Evolutionary conservation across 2,888 invertebrate species (phyloP).

Genomic region (Tridacna gigas): DNA sequence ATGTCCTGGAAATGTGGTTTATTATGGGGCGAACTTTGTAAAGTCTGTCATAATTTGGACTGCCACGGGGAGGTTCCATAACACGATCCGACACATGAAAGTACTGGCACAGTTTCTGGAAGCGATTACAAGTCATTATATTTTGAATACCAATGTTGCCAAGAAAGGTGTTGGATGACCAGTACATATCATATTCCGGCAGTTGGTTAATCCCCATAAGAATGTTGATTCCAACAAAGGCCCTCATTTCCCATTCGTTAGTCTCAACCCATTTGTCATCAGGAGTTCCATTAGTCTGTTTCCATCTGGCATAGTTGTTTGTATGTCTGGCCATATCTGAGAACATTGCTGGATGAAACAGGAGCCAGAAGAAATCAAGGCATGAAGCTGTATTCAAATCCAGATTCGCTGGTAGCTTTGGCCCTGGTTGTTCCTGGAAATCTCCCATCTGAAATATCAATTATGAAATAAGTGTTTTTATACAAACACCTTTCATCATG

Average conservation of each 20-base stretch:
- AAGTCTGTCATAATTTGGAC: not conserved
- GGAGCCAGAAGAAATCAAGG: too few relatives aligned
- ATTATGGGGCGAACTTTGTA: not conserved
- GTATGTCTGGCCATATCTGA: too few relatives aligned
- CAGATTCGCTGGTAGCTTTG: too few relatives aligned
- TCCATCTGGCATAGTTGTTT: too few relatives aligned
- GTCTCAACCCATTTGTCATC: too few relatives aligned
- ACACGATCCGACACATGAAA: not conserved
- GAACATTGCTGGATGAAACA: too few relatives aligned
- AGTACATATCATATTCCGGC: constrained; percentile 36
- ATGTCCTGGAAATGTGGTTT: not conserved
- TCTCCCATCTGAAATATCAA: too few relatives aligned
- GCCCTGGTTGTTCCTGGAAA: too few relatives aligned
- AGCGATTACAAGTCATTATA: constrained; percentile 1
- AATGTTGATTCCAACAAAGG: constrained; percentile 28
- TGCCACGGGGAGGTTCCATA: not conserved
- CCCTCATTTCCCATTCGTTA: not conserved
- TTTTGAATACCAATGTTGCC: constrained; percentile 22
- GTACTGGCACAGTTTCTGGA: not conserved
- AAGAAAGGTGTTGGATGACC: constrained; percentile 29
- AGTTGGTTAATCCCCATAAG: constrained; percentile 41
- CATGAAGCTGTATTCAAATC: too few relatives aligned
- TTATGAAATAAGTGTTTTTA: too few relatives aligned
- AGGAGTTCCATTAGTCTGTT: too few relatives aligned
- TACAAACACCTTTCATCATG: too few relatives aligned